These are phyloP conservation scores for Lepidochrysops patricia DNA, from an alignment of 2,888 invertebrate genomes.

Conservation along the genomic window DNA sequence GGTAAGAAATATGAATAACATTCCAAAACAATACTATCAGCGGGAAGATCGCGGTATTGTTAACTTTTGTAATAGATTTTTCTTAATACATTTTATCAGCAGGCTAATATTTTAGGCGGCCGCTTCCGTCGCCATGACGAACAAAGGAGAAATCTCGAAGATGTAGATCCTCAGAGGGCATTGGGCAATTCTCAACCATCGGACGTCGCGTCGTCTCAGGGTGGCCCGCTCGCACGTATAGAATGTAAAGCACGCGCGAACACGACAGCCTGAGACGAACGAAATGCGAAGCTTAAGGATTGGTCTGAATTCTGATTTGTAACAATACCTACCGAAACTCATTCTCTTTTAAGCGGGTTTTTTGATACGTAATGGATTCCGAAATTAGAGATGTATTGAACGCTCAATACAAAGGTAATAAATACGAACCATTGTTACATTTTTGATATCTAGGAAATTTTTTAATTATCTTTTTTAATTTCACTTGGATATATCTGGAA, in stretches of 20 bases:
- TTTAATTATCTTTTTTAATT: too few relatives aligned
- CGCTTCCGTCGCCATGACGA: not conserved
- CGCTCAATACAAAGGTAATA: not conserved
- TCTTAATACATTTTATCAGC: conserved; percentile 10
- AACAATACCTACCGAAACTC: not conserved
- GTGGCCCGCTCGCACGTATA: too few relatives aligned
- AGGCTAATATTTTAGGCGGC: conserved; percentile 4
- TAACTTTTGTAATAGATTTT: conserved; percentile 9
- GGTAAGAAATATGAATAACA: not conserved
- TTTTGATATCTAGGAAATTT: too few relatives aligned
- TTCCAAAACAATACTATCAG: not conserved
- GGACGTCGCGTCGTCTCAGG: too few relatives aligned
- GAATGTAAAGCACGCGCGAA: too few relatives aligned
- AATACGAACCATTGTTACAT: not conserved
- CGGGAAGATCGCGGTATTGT: not conserved
- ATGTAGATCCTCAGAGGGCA: conserved; percentile 10
- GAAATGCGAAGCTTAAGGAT: too few relatives aligned
- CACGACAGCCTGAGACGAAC: too few relatives aligned
- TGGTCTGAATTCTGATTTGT: not conserved
- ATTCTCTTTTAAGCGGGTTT: not conserved
- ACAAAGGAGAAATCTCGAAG: conserved; percentile 5
- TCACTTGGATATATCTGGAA: too few relatives aligned
- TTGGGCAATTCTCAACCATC: too few relatives aligned
- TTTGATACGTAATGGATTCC: not conserved
- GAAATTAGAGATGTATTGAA: not conserved